Percentiles rank a stretch among this genome's conserved stretches.
phyloP scores from a whole-genome alignment of 2,888 invertebrate species.

The Unio pictorum region DNA sequence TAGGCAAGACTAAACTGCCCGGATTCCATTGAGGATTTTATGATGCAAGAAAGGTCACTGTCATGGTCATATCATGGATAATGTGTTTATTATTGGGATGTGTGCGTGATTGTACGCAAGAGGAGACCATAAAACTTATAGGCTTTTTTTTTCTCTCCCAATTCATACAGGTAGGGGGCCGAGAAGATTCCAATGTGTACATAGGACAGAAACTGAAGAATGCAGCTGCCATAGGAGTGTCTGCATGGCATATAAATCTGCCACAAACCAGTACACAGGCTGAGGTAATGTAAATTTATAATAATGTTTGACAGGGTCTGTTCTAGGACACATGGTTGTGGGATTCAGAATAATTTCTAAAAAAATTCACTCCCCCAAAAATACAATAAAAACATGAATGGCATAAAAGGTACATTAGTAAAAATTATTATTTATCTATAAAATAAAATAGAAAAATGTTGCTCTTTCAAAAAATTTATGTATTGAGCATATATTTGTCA shows the following conservation, averaged over 20 bases:
- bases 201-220: conserved; percentile 96
- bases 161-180: conserved; percentile 84
- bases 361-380: too few relatives aligned
- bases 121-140: not conserved
- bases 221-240: conserved; percentile 91
- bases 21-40: too few relatives aligned
- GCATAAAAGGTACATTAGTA: too few relatives aligned
- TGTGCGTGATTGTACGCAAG: not conserved
- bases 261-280: conserved; percentile 85
- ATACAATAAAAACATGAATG: too few relatives aligned
- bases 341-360: too few relatives aligned
- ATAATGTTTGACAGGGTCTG: not conserved
- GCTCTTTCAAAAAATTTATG: too few relatives aligned
- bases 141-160: not conserved
- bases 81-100: not conserved
- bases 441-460: too few relatives aligned
- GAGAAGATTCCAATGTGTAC: conserved; percentile 98
- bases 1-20: too few relatives aligned
- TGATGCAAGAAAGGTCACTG: too few relatives aligned
- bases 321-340: too few relatives aligned
- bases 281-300: conserved; percentile 55
- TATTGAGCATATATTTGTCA: too few relatives aligned
- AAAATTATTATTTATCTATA: too few relatives aligned
- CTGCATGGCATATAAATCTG: conserved; percentile 84
- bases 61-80: not conserved